Evolutionary conservation across 2,797 vertebrate genomes (phyloP), one percentile per base, ranked within the genome.

Genomic region (Sebastes kiyomatsui): DNA sequence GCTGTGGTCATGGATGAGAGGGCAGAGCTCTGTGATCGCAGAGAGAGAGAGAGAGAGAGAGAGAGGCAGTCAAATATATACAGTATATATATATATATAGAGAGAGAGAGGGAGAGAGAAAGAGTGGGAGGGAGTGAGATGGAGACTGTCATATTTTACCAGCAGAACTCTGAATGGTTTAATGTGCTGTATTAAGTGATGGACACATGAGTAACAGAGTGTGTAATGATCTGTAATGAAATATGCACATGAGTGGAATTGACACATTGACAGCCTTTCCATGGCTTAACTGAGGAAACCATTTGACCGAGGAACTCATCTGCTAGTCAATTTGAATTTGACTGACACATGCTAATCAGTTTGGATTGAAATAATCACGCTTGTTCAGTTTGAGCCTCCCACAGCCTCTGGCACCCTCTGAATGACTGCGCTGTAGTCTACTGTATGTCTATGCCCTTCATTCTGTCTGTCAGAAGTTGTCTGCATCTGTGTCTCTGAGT

Each of bases 311-410:
- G 67, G 67, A 87, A 27, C 76, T 88, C 84, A 70, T 88, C 82
- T 76, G 71, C 72, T 65, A 5, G 81, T 91, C 90, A 80, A 66
- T 86, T 84, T 80, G 49, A 81, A 81, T 91, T 80, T 89, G 86
- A 93, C 78, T 92, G 91, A 86, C 87, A 87, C 64, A 54, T 84
- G 72, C 49, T 89, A 82, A 93, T 89, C 62, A 67, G 67, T 60
- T 46, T 83, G n/a, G 55, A 86, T 46, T 67, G 61, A 79, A 66
- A 32, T 55, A 65, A 80, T 87, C 82, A 61, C 1, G 3, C 65
- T 72, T 72, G 58, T 70, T 84, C 52, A 67, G 30, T 73, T 35
- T 62, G 61, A 74, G 59, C 52, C 55, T 67, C 32, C 5, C 46
- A 42, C 54, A 20, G 54, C 25, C 30, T 55, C 67, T 56, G 6